Evolutionary conservation across 2,113 vertebrate genomes (phyloP), one percentile per base, ranked within the genome.

Genomic region (Rhineura floridana): DNA sequence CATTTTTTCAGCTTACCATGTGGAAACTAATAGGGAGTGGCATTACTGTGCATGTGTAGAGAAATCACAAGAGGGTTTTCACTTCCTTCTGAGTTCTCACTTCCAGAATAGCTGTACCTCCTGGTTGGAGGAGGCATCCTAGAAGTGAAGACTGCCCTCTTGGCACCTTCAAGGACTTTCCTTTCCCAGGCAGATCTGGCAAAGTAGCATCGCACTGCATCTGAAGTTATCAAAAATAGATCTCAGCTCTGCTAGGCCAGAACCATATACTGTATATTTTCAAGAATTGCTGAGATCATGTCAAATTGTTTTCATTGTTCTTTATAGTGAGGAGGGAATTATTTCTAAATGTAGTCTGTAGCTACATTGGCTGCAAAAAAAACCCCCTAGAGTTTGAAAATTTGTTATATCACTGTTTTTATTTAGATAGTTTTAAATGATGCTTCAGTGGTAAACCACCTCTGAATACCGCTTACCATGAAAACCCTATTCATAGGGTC

Each of bases 341-440:
- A 0, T 85, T 80, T 42, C 59, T 72, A 11, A 15, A n/a, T 0
- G n/a, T 1, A 55, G 55, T 70, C 81, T 88, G 65, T 17, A 0
- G 50, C 0, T 0, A 9, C 42, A 75, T 42, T 42, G 59, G 15
- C 89, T 85, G 23, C 48, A 10, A 11, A 79, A 15, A 89, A n/a
- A n/a, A n/a, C n/a, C n/a, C n/a, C n/a, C n/a, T 90, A 80, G 50
- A 75, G 46, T 89, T 91, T 81, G 69, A 42, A 44, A 87, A 93
- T 73, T 7, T 48, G 7, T 70, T 63, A 52, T 77, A 81, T 73
- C 19, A 0, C 84, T 90, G 73, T 72, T 91, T 91, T 84, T 65
- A 42, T 46, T 70, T 72, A 33, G 23, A 42, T 36, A n/a, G 44
- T 50, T 83, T 55, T 55, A 87, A 89, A 44, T 10, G 21, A 81